phyloP scores from a whole-genome alignment of 2,888 invertebrate genomes.

The Campoletis raptor region DNA sequence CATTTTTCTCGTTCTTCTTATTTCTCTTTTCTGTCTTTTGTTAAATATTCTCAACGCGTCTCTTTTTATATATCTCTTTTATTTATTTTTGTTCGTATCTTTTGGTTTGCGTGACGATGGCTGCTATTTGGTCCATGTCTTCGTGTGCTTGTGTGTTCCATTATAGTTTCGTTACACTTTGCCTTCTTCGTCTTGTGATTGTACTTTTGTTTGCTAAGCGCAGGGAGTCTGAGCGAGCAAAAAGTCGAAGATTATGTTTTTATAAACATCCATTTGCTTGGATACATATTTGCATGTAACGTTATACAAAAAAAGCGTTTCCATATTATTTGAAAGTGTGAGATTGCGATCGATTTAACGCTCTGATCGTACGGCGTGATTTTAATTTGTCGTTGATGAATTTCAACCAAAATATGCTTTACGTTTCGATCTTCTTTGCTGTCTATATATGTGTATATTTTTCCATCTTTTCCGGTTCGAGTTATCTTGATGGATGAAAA shows the following conservation, averaged over 20 bases:
- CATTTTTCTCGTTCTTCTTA: constrained; percentile 39
- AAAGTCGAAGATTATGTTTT: constrained; percentile 72
- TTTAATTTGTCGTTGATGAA: constrained; percentile 40
- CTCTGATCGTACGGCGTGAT: constrained; percentile 61
- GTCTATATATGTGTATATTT: background rate
- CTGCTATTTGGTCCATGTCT: constrained; percentile 70
- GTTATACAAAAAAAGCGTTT: constrained; percentile 51
- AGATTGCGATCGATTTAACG: constrained; percentile 68
- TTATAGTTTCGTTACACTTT: constrained; percentile 56
- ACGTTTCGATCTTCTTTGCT: constrained; percentile 20
- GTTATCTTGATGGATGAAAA: constrained; percentile 25
- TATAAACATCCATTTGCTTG: constrained; percentile 34
- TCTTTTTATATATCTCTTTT: constrained; percentile 38
- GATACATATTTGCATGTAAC: constrained; percentile 7
- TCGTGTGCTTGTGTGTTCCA: constrained; percentile 51
- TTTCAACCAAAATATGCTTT: constrained; percentile 49
- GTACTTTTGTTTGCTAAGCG: constrained; percentile 66
- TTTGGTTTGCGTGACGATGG: constrained; percentile 68
- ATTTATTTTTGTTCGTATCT: constrained; percentile 44
- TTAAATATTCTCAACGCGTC: constrained; percentile 48
- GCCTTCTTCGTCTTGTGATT: constrained; percentile 53
- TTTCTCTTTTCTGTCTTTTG: constrained; percentile 45
- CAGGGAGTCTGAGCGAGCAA: constrained; percentile 76
- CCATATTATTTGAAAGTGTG: constrained; percentile 69
- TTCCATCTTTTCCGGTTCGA: constrained; percentile 29